These are phyloP conservation scores for Acronicta psi DNA, from an alignment of 2,888 invertebrate genomes.

Conservation along the genomic window DNA sequence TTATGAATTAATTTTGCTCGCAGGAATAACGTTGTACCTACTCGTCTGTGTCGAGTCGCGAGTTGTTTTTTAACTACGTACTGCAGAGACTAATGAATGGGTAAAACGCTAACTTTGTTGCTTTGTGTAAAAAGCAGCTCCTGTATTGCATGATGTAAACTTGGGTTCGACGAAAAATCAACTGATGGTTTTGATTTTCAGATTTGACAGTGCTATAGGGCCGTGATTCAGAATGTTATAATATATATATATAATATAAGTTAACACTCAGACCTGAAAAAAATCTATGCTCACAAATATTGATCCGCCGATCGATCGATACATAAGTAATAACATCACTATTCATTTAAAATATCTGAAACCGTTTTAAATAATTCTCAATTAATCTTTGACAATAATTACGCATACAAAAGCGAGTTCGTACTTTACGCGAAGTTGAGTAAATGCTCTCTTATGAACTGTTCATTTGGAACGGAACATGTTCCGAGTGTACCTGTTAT, in stretches of 20 bases:
- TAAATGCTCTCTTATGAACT: constrained; percentile 78
- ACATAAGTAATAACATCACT: no score
- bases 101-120: background rate
- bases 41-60: constrained; percentile 9
- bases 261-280: no score
- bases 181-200: no score
- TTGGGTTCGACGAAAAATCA: no score
- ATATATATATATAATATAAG: no score
- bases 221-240: no score
- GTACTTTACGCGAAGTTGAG: constrained; percentile 74
- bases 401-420: constrained; percentile 74
- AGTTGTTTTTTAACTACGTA: constrained; percentile 26
- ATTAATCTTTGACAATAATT: constrained; percentile 78
- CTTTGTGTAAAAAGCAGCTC: background rate
- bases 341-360: no score
- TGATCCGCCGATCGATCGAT: no score
- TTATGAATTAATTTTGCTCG: constrained; percentile 5
- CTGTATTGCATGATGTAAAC: background rate
- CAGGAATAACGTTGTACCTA: constrained; percentile 22
- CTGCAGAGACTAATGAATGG: constrained; percentile 36
- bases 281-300: no score
- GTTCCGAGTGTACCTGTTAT: constrained; percentile 68
- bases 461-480: constrained; percentile 82
- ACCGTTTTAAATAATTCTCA: no score
- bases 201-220: no score